phyloP scores from a whole-genome alignment of 2,113 vertebrate genomes.

The Dicrurus megarhynchus region DNA sequence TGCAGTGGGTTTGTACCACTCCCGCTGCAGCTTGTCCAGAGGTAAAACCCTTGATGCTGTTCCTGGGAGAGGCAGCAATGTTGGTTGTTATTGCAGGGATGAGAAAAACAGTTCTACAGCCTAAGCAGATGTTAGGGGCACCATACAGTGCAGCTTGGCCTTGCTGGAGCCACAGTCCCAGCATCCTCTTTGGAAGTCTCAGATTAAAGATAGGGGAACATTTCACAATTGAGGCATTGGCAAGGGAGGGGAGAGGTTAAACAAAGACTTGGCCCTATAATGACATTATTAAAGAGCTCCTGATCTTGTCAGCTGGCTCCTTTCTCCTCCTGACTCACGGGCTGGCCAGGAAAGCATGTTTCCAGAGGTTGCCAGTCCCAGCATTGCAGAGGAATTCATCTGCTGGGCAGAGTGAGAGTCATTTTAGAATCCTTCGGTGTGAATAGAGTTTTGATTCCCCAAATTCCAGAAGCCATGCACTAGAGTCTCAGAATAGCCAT shows the following conservation, averaged over 20 bases:
- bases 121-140: neutral
- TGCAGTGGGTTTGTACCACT: neutral
- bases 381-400: neutral
- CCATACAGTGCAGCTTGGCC: neutral
- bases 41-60: neutral
- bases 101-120: neutral
- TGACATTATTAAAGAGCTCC: neutral
- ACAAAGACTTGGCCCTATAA: neutral
- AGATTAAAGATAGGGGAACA: neutral
- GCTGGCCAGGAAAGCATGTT: neutral
- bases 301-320: neutral
- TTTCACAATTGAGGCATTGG: neutral
- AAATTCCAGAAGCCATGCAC: neutral
- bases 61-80: neutral
- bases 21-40: neutral
- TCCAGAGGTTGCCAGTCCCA: neutral
- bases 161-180: neutral
- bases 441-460: neutral
- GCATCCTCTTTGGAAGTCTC: neutral
- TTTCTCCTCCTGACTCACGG: neutral
- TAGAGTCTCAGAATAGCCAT: neutral
- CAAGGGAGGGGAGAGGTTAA: neutral
- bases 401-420: neutral
- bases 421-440: neutral
- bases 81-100: neutral